Conservation (phyloP, 2,113 vertebrate species). For the Corvus hawaiiensis region DNA sequence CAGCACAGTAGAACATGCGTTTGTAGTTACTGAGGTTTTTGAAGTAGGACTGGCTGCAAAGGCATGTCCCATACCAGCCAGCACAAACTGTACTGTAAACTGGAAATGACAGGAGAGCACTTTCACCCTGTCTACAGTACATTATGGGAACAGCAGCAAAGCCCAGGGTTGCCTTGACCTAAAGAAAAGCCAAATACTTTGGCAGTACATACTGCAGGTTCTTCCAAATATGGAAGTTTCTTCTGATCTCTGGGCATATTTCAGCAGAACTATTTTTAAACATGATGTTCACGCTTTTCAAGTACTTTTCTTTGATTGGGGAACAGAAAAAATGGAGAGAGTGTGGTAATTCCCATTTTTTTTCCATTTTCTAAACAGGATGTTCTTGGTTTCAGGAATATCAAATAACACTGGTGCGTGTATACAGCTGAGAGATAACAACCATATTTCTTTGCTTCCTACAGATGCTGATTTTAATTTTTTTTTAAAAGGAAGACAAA, state of each 20-base stretch:
- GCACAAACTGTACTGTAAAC: constrained; percentile 49
- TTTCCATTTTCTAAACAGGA: neutral
- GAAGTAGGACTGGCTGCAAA: neutral
- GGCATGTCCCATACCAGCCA: neutral
- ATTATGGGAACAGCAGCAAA: constrained; percentile 39
- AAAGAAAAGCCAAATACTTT: constrained; percentile 65
- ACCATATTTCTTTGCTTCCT: neutral
- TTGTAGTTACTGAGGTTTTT: neutral
- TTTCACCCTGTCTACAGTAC: constrained; percentile 12
- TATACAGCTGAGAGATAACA: neutral
- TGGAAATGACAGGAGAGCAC: constrained; percentile 9
- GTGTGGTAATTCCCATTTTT: neutral
- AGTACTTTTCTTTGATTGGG: constrained; percentile 30
- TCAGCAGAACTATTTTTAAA: constrained; percentile 53
- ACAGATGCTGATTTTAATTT: neutral
- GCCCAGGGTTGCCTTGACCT: constrained; percentile 61
- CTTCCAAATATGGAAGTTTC: constrained; percentile 64
- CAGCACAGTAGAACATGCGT: neutral
- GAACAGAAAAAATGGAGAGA: neutral
- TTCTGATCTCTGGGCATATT: constrained; percentile 35
- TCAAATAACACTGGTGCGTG: neutral
- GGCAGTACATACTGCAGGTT: constrained; percentile 43
- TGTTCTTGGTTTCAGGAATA: constrained; percentile 11
- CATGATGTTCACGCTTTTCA: constrained; percentile 18
- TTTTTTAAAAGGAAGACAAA: neutral